Base-by-base conservation (phyloP, 2,888 invertebrate species). In the Trissonchulus latispiculum region DNA sequence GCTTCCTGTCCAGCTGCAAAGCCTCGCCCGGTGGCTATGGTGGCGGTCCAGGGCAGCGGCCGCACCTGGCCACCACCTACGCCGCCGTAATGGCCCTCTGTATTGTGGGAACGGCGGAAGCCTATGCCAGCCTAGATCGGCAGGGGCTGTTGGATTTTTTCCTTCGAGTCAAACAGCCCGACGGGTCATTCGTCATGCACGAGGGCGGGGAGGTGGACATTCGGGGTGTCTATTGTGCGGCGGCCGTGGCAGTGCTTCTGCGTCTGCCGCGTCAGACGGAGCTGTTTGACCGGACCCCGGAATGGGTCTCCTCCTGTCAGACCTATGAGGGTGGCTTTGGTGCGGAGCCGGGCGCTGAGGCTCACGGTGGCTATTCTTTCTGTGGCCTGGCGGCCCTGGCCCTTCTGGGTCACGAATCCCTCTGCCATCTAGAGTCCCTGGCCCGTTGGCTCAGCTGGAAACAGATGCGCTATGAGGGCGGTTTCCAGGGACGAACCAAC, bases 261-360 rank as follows among this genome's bases (percentile, higher is more conserved):
- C 91, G 92, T 80, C 87, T 91, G 72, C 77, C 82, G 3, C n/a
- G n/a, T n/a, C 89, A 89, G 75, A 88, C 89, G 37, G 88, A 89
- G 62, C 85, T 99, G 75, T 93, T 93, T 85, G 89, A 90, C 76
- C 89, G 89, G 72, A 91, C 94, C 18, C 91, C 91, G 0, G 91
- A 93, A 81, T 99, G 96, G 96, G 89, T 99, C 66, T 81, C 71
- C 78, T 89, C 91, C 77, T 97, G 97, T 86, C 97, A 99, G 85
- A 95, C 95, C 0, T 99, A 96, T 86, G 99, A 99, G 85, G 99
- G 99, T 64, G 99, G 99, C 0, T 99, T 99, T 86, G 91, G 91
- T 61, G 96, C 95, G 0, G 90, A 88, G 77, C 93, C 93, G 0
- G 93, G 92, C 8, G 89, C 93, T 88, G 99, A 99, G 85, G 97